Evolutionary conservation across 2,888 invertebrate genomes (phyloP), one percentile per base, ranked within the genome.

Genomic region (Pseudococcus viburni): DNA sequence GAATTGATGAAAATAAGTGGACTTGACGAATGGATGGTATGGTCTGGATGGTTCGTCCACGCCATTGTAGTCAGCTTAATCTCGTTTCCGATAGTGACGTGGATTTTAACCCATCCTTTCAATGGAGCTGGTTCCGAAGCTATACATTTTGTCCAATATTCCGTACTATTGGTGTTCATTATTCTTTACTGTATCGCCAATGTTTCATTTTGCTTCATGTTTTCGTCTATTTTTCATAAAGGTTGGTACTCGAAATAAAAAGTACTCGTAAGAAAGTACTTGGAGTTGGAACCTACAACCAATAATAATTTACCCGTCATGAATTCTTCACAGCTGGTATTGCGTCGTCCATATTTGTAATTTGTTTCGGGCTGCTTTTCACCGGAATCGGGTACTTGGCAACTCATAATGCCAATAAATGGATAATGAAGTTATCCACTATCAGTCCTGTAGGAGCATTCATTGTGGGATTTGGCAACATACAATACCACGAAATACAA

Each of bases 1-100:
- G 86, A 86, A 46, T 39, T 86, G 48, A 64, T 86, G 64, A 86
- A 86, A 86, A 33, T 86, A 19, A 42, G 7, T 22, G 86, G 86
- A 68, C 19, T 68, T 7, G 42, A 73, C 26, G 86, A 86, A 19
- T 86, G 86, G 86, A 26, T 86, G 42, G 33, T 73, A 6, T 64
- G 64, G 64, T 17, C 17, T 39, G 42, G 73, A 0, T 86, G 86
- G 86, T 73, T 86, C 12, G 22, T 86, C 5, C 33, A 86, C 64
- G 86, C 86, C n/a, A 12, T 86, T 6, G 17, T 68, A 1, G 33
- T 86, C 9, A 86, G 39, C 42, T 9, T 68, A 9, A 42, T 86
- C 5, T n/a, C 86, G 3, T 46, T 68, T 26, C 59, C 64, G 0
- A 46, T 86, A 6, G 42, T 86, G 15, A 26, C 68, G 19, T 42